Evolutionary conservation across 2,888 invertebrate genomes (phyloP).

Genomic region (Coleophora flavipennella): DNA sequence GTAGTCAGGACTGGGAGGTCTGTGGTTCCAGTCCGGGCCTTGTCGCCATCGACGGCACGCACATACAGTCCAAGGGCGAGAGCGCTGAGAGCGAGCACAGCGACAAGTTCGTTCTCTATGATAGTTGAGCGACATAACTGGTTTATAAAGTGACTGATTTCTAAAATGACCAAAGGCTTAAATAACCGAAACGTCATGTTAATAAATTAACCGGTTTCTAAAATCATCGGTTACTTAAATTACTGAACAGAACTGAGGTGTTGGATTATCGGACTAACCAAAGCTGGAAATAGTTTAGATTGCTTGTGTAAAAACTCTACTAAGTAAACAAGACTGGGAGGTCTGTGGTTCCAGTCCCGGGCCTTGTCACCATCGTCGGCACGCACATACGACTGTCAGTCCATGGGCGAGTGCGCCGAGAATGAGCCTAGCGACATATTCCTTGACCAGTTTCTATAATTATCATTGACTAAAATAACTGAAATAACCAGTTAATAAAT

Average conservation of each 20-base stretch:
- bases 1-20: slow-evolving; percentile 78
- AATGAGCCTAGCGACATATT: slow-evolving; percentile 76
- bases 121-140: slow-evolving; percentile 52
- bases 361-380: slow-evolving; percentile 73
- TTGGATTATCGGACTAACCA: too few relatives aligned
- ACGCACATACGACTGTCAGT: slow-evolving; percentile 78
- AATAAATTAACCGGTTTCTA: too few relatives aligned
- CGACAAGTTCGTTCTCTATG: slow-evolving; percentile 78
- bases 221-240: too few relatives aligned
- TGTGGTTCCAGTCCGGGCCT: slow-evolving; percentile 81
- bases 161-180: too few relatives aligned
- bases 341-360: slow-evolving; percentile 81
- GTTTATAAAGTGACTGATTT: too few relatives aligned
- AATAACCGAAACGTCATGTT: too few relatives aligned
- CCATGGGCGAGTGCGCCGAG: slow-evolving; percentile 78
- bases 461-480: too few relatives aligned
- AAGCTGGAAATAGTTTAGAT: too few relatives aligned
- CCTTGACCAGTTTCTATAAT: slow-evolving; percentile 75
- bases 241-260: too few relatives aligned
- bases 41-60: slow-evolving; percentile 74
- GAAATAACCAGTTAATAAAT: not conserved
- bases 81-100: slow-evolving; percentile 75
- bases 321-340: slow-evolving; percentile 79
- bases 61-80: slow-evolving; percentile 78
- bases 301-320: too few relatives aligned